Evolutionary conservation across 2,113 vertebrate species (phyloP), one percentile per base, ranked within the genome.

Genomic region (Channa argus): DNA sequence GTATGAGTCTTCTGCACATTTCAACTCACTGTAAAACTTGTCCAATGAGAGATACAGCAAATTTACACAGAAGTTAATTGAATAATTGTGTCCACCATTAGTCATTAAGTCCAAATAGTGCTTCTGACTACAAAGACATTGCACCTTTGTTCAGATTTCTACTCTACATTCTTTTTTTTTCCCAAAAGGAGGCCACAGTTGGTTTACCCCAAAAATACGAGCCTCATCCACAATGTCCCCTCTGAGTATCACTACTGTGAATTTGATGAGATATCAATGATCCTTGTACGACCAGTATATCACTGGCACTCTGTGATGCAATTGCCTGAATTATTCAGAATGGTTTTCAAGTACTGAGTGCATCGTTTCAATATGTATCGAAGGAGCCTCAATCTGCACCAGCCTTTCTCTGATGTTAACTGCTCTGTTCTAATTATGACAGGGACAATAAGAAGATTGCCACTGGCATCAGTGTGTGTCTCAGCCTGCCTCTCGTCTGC

Each of bases 371-470:
- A 58, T 82, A 74, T 71, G 78, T 69, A 78, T 80, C 54, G 69
- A 63, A 81, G 67, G 55, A 71, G 53, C 15, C 36, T 82, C 66
- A 49, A n/a, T 44, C 45, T 77, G 63, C 53, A 7, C 53, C 60
- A 53, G 53, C 61, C 67, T 75, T 45, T 36, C 46, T 60, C 66
- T 55, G 66, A 85, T 74, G 73, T 24, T 64, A 71, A 80, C 74
- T 80, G 38, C 70, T 63, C 60, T 61, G 38, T 67, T 83, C 59
- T 88, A 90, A 90, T 91, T 83, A 87, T 73, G 47, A 60, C 54
- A 47, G 51, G 51, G 49, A 73, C 71, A 76, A 72, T 74, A 72
- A 83, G 64, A 77, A 56, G 63, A 74, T 44, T 63, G 44, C 81
- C 53, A 39, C 58, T 59, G 72, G 79, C 74, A 58, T 63, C 56